Conservation (phyloP, 2,113 vertebrate species). For the Heptranchias perlo region DNA sequence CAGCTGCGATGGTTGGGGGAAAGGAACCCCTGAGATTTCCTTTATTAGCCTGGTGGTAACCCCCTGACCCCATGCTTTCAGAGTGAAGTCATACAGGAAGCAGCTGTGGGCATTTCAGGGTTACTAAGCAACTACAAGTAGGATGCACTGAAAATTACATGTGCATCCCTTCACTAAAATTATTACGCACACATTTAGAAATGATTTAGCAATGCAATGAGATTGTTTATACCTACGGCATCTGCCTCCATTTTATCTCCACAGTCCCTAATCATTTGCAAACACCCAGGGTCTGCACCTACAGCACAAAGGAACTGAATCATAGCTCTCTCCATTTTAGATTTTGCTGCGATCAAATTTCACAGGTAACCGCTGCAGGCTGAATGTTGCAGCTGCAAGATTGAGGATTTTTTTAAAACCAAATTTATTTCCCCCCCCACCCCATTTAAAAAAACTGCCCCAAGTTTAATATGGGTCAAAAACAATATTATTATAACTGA, state of each 20-base stretch:
- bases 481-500: not conserved
- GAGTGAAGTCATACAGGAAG: constrained; percentile 63
- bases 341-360: not conserved
- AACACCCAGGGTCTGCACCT: too few species aligned
- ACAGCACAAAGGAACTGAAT: not conserved
- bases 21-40: constrained; percentile 42
- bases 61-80: constrained; percentile 55
- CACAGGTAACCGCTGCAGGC: not conserved
- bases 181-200: not conserved
- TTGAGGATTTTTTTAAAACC: not conserved
- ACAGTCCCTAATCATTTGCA: not conserved
- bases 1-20: constrained; percentile 36
- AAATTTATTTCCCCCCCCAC: not conserved
- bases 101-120: constrained; percentile 56
- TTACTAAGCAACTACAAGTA: constrained; percentile 40
- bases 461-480: not conserved
- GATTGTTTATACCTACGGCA: not conserved
- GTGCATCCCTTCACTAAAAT: not conserved
- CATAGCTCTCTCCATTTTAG: not conserved
- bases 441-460: not conserved
- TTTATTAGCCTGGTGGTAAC: constrained; percentile 49
- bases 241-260: not conserved
- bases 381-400: not conserved
- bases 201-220: constrained; percentile 1
- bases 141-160: not conserved